Conservation (phyloP, 2,888 invertebrate species). For the Trichopria drosophilae region DNA sequence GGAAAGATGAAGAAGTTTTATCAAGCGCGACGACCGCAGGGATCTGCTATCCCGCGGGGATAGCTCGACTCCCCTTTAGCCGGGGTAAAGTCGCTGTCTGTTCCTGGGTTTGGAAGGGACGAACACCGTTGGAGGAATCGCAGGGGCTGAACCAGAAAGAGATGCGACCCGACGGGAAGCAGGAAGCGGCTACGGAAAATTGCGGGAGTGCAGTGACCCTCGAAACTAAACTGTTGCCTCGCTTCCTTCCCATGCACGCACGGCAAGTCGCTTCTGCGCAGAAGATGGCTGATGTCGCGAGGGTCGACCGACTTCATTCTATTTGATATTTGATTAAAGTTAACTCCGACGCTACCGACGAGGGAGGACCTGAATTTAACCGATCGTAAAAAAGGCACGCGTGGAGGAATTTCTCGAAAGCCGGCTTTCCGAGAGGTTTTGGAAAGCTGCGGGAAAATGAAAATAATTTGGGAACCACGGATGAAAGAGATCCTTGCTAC, state of each 20-base stretch:
- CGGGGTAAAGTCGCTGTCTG: too few species aligned
- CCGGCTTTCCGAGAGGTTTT: too few species aligned
- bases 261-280: slow-evolving; percentile 6
- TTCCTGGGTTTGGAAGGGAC: too few species aligned
- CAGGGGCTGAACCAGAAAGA: slow-evolving; percentile 10
- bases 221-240: slow-evolving; percentile 42
- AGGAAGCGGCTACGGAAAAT: slow-evolving; percentile 36
- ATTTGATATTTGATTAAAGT: slow-evolving; percentile 52
- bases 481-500: too few species aligned
- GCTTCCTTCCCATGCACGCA: slow-evolving; percentile 19
- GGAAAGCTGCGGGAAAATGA: too few species aligned
- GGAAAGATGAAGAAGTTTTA: slow-evolving; percentile 9
- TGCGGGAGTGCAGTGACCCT: slow-evolving; percentile 47
- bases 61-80: too few species aligned
- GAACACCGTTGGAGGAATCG: too few species aligned
- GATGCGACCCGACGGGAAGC: slow-evolving; percentile 7
- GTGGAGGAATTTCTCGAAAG: too few species aligned
- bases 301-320: slow-evolving; percentile 39
- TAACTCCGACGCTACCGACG: slow-evolving; percentile 37
- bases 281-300: too few species aligned
- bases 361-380: slow-evolving; percentile 9
- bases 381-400: slow-evolving; percentile 20
- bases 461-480: too few species aligned
- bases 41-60: too few species aligned
- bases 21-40: slow-evolving; percentile 25